Evolutionary conservation across 2,888 invertebrate species (phyloP).

Genomic region (Troilus luridus): DNA sequence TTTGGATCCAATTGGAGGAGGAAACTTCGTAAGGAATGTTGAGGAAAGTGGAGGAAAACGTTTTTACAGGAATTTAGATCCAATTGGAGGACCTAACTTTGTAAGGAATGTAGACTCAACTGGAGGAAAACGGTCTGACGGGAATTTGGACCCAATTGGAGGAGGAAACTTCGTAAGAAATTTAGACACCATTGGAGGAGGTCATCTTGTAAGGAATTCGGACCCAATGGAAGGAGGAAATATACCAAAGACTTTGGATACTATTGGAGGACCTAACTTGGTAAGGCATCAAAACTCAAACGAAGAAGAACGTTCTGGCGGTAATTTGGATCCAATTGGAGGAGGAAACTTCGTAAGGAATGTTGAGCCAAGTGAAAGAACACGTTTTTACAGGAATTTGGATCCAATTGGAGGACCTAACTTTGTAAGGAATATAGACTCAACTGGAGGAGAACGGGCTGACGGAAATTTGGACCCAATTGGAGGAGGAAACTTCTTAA

Average conservation of each 20-base stretch:
- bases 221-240: background rate
- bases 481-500: background rate
- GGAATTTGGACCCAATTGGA: background rate
- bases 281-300: slow-evolving; percentile 28
- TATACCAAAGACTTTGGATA: background rate
- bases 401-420: slow-evolving; percentile 14
- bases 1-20: slow-evolving; percentile 16
- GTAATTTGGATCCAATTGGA: background rate
- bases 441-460: background rate
- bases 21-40: background rate
- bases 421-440: background rate
- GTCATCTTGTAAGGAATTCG: slow-evolving; percentile 14
- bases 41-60: background rate
- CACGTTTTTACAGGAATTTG: background rate
- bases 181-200: slow-evolving; percentile 41
- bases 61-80: background rate
- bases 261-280: background rate
- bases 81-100: no score
- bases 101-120: no score
- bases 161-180: background rate
- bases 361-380: background rate
- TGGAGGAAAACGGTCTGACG: no score
- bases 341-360: slow-evolving; percentile 21
- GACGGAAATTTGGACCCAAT: background rate
- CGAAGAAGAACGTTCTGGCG: background rate